These are phyloP conservation scores for Sebastolobus altivelis DNA, from an alignment of 2,797 vertebrate genomes.

Conservation along the genomic window DNA sequence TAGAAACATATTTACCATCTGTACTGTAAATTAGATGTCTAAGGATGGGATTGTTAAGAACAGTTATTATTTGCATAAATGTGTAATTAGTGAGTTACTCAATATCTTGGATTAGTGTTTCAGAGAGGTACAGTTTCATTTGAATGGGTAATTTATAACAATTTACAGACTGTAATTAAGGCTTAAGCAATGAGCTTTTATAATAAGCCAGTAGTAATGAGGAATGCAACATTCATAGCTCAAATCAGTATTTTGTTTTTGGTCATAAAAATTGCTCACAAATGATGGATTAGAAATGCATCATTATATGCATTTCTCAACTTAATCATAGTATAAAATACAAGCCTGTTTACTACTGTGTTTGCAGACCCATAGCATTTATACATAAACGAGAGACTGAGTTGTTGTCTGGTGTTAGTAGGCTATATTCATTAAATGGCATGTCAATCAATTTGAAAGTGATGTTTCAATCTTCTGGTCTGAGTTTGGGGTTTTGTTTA, in stretches of 20 bases:
- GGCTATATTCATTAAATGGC: background rate
- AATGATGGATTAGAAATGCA: background rate
- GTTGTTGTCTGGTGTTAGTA: background rate
- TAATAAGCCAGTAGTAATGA: background rate
- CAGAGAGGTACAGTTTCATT: background rate
- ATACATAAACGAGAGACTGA: background rate
- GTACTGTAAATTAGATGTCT: background rate
- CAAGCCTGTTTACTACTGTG: background rate
- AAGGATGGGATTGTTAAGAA: background rate
- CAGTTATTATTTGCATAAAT: slow-evolving; percentile 3
- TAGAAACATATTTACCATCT: background rate
- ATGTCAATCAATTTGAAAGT: background rate
- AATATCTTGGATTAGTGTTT: background rate
- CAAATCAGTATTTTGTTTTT: background rate
- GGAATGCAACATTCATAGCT: background rate
- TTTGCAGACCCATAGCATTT: background rate
- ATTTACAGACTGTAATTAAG: background rate
- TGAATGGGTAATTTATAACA: background rate
- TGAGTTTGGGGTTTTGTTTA: background rate
- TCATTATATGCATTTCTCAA: background rate
- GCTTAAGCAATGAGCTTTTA: background rate
- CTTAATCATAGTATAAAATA: background rate
- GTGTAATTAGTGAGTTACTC: background rate
- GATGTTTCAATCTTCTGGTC: background rate
- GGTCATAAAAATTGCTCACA: background rate